Evolutionary conservation across 1,140 invertebrate genomes (phyloP).

Genomic region (Patella vulgata): DNA sequence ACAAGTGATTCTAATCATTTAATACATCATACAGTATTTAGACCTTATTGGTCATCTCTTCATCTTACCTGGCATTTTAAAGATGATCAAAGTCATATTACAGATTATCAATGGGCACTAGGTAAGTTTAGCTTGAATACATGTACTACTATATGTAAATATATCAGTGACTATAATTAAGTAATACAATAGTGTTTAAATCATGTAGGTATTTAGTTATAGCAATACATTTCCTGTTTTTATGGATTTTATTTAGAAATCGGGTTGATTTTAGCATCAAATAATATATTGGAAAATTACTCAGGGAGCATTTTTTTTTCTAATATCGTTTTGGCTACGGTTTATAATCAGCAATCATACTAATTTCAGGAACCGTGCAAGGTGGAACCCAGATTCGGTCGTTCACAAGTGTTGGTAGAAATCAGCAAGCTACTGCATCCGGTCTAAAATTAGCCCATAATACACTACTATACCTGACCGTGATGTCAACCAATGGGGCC

Average conservation of each 20-base stretch:
- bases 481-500: conserved; percentile 46
- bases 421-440: conserved; percentile 33
- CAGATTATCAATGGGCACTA: conserved; percentile 44
- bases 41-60: conserved; percentile 42
- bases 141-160: too few species aligned
- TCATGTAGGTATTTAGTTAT: not conserved
- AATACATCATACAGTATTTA: conserved; percentile 27
- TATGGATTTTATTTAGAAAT: too few species aligned
- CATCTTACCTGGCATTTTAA: conserved; percentile 39
- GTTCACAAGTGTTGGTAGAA: conserved; percentile 37
- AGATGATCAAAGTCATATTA: conserved; percentile 35
- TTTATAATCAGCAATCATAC: conserved; percentile 5
- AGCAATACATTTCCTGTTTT: not conserved
- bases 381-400: conserved; percentile 46
- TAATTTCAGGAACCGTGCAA: conserved; percentile 30
- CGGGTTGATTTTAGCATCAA: too few species aligned
- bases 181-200: too few species aligned
- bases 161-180: too few species aligned
- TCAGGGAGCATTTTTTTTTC: conserved; percentile 1
- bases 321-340: conserved; percentile 16
- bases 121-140: conserved; percentile 36
- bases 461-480: conserved; percentile 38
- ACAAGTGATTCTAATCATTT: not conserved
- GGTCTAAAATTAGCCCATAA: conserved; percentile 34
- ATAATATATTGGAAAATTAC: too few species aligned